Evolutionary conservation across 2,888 invertebrate genomes (phyloP), one percentile per base, ranked within the genome.

Genomic region (Ferdinandea cuprea): DNA sequence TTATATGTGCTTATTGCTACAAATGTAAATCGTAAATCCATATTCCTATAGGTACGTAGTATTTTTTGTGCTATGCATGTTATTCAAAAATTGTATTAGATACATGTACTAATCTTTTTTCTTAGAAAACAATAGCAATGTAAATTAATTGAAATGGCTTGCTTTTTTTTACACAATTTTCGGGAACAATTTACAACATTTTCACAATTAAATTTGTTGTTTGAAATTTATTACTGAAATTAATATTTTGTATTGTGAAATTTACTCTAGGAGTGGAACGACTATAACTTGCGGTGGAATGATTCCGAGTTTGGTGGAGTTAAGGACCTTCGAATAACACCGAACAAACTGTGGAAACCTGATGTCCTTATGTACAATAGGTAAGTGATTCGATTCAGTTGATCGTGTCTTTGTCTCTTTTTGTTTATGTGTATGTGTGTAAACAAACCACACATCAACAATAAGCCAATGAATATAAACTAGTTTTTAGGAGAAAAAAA

Each of bases 301-400:
- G 96, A 96, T 90, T 94, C 95, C 78, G 98, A 99, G 89, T 99
- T 96, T 90, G 98, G 98, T 40, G 96, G 96, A 68, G 96, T 99
- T 69, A 97, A 96, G 91, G 97, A 97, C 90, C 94, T 99, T 81
- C 94, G 98, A 89, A 97, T 99, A 90, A 98, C 98, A 85, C 97
- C 98, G 61, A 96, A 96, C 92, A 96, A 96, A 91, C 93, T 99
- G 85, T 99, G 99, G 99, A 98, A 97, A 91, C 99, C 99, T 85
- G 99, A 99, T 92, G 97, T 99, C 88, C 96, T 99, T 86, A 97
- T 99, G 96, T 99, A 99, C 92, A 99, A 99, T 95, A 99, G 99
- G 98, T 98, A 93, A 93, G 90, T 87, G 68, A 69, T 80, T 81
- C 66, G 44, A 44, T 63, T 25, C 25, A 25, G n/a, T 56, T 56